Conservation (phyloP, 2,888 invertebrate genomes). For the Acanthococcus lagerstroemiae region DNA sequence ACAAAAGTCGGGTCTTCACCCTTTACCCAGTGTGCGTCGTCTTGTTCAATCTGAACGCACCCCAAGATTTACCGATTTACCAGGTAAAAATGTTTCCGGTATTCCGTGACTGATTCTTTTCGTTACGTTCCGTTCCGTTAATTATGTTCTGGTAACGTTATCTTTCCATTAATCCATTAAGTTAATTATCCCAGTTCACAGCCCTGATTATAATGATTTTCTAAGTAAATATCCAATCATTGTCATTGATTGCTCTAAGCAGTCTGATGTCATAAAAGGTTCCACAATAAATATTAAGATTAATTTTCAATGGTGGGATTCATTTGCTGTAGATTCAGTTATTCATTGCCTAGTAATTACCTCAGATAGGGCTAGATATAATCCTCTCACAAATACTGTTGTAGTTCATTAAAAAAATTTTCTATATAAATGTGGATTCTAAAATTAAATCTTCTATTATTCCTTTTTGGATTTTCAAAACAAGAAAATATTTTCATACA, state of each 20-base stretch:
- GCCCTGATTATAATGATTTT: slow-evolving; percentile 15
- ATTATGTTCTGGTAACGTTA: too few relatives aligned
- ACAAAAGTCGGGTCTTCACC: too few relatives aligned
- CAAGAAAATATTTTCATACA: slow-evolving; percentile 14
- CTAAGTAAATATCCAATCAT: background rate
- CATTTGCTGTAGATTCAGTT: slow-evolving; percentile 13
- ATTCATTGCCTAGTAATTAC: slow-evolving; percentile 12
- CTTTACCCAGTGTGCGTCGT: too few relatives aligned
- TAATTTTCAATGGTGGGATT: slow-evolving; percentile 7
- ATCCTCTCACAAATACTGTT: slow-evolving; percentile 14
- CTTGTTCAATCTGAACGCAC: too few relatives aligned
- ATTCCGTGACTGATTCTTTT: too few relatives aligned
- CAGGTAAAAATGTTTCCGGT: too few relatives aligned
- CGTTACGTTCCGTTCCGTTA: too few relatives aligned
- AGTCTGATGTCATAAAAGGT: slow-evolving; percentile 1
- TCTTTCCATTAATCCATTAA: too few relatives aligned
- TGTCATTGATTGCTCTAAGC: slow-evolving; percentile 1
- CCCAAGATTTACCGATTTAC: too few relatives aligned
- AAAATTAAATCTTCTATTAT: slow-evolving; percentile 6
- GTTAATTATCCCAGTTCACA: too few relatives aligned
- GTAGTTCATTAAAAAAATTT: slow-evolving; percentile 12
- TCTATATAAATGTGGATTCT: slow-evolving; percentile 7
- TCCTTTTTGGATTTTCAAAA: background rate
- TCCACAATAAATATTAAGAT: slow-evolving; percentile 12
- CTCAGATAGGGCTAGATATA: slow-evolving; percentile 17